Conservation (phyloP, 2,888 invertebrate species). For the Pasiphila rectangulata region DNA sequence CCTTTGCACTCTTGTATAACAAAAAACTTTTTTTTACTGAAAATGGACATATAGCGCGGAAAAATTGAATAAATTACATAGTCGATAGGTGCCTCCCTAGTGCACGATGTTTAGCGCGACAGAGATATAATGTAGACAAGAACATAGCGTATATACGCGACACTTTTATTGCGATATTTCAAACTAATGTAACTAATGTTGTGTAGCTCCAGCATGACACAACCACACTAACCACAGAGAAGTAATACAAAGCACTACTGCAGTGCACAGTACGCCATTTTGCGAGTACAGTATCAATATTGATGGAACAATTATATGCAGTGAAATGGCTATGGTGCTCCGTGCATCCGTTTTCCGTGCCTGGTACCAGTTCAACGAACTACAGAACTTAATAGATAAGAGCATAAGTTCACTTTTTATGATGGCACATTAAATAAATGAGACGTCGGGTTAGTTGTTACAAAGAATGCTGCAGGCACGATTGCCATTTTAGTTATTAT, state of each 20-base stretch:
- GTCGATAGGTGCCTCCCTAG: no score
- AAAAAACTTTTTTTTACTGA: no score
- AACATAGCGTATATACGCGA: no score
- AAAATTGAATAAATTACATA: no score
- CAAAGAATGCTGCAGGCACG: not conserved
- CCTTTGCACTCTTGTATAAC: no score
- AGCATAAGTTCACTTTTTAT: slow-evolving; percentile 5
- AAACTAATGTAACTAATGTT: no score
- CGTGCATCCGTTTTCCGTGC: slow-evolving; percentile 31
- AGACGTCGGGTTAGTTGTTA: slow-evolving; percentile 4
- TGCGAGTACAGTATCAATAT: slow-evolving; percentile 9
- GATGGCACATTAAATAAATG: slow-evolving; percentile 9
- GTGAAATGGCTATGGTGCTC: slow-evolving; percentile 4
- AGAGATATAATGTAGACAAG: no score
- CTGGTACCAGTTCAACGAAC: slow-evolving; percentile 4
- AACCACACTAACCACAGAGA: not conserved
- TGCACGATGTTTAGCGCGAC: no score
- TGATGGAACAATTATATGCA: slow-evolving; percentile 18
- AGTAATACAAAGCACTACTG: not conserved
- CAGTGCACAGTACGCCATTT: not conserved
- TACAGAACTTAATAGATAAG: slow-evolving; percentile 7
- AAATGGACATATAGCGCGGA: no score
- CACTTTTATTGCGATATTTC: no score
- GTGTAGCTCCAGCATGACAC: not conserved
- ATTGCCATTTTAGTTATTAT: not conserved